Percentiles rank a stretch among this genome's conserved stretches.
phyloP scores from a whole-genome alignment of 1,140 invertebrate genomes.

The Thalassaphorura encarpata region DNA sequence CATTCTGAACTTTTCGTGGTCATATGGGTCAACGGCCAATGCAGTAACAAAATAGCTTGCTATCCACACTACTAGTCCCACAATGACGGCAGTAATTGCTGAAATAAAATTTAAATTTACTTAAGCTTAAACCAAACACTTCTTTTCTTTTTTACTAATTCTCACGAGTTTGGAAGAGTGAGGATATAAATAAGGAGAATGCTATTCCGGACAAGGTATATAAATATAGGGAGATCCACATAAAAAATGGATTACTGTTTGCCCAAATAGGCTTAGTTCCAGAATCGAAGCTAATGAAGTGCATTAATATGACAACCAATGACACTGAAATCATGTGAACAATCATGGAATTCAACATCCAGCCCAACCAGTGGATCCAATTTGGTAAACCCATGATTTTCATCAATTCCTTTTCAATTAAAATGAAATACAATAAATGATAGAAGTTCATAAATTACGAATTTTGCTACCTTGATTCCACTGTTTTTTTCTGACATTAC shows the following conservation, averaged over 20 bases:
- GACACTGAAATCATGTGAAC: constrained; percentile 17
- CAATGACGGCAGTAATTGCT: constrained; percentile 12
- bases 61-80: constrained; percentile 17
- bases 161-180: constrained; percentile 11
- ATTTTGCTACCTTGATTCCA: no score
- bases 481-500: no score
- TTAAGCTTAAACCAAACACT: no score
- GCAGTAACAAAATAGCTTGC: constrained; percentile 1
- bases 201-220: constrained; percentile 10
- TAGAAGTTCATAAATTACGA: no score
- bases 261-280: constrained; percentile 20
- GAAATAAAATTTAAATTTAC: neutral
- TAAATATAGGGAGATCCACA: constrained; percentile 22
- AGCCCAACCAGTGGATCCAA: constrained; percentile 31
- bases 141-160: neutral
- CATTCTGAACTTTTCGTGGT: constrained; percentile 2
- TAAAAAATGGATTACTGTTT: constrained; percentile 20
- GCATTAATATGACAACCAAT: constrained; percentile 17
- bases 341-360: constrained; percentile 30
- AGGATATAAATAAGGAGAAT: constrained; percentile 14
- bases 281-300: constrained; percentile 17
- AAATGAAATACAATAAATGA: no score
- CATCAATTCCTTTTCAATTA: constrained; percentile 20
- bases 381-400: constrained; percentile 19
- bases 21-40: neutral